Conservation (phyloP, 1,140 invertebrate genomes). For the Dinoponera quadriceps region DNA sequence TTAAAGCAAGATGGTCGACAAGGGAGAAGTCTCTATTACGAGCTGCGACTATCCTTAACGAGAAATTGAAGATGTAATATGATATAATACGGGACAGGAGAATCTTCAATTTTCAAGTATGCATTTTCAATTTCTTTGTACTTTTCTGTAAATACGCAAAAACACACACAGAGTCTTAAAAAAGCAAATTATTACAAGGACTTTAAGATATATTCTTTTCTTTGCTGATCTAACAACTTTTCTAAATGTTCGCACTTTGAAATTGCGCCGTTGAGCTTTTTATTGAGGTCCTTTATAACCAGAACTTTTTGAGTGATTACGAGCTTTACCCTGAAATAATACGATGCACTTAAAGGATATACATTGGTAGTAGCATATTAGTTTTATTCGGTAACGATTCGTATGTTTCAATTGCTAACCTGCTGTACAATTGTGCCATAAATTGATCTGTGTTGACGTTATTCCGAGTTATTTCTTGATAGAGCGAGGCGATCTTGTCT, state of each 20-base stretch:
- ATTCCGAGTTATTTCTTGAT: constrained; percentile 78
- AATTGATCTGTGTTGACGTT: constrained; percentile 77
- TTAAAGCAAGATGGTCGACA: too few relatives aligned
- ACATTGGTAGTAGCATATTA: neutral
- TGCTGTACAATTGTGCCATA: constrained; percentile 82
- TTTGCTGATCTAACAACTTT: constrained; percentile 90
- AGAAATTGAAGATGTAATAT: too few relatives aligned
- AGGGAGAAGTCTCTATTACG: too few relatives aligned
- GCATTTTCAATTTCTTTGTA: too few relatives aligned
- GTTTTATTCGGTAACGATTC: neutral
- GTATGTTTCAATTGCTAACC: constrained; percentile 66
- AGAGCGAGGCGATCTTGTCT: constrained; percentile 79
- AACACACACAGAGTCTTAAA: neutral
- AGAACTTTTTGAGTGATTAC: constrained; percentile 92
- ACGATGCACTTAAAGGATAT: constrained; percentile 68
- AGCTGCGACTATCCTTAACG: too few relatives aligned
- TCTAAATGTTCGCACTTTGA: constrained; percentile 91
- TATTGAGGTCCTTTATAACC: constrained; percentile 89
- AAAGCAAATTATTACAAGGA: constrained; percentile 69
- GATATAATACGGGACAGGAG: too few relatives aligned
- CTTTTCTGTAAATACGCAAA: neutral
- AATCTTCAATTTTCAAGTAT: too few relatives aligned
- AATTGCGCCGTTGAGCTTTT: constrained; percentile 88
- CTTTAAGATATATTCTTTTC: constrained; percentile 89
- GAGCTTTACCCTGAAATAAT: constrained; percentile 89